phyloP scores from a whole-genome alignment of 2,888 invertebrate genomes.

The Lasioglossum leucozonium region DNA sequence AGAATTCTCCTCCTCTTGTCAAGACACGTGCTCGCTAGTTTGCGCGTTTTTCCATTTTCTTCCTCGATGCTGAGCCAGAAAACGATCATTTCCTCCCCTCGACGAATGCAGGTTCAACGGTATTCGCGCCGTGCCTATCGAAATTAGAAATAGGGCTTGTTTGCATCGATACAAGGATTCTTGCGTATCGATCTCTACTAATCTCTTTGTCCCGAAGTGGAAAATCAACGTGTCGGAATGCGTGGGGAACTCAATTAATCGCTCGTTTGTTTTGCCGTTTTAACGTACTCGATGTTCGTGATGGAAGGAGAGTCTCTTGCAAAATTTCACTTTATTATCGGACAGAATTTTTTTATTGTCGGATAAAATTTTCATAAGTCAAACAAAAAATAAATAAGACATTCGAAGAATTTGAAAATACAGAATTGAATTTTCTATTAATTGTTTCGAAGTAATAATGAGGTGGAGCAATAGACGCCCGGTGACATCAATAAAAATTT shows the following conservation, averaged over 20 bases:
- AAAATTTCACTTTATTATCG: not conserved
- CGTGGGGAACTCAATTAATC: not conserved
- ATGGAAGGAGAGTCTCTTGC: not conserved
- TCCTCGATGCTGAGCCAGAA: conserved; percentile 71
- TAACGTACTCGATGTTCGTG: not conserved
- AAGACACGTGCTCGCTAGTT: conserved; percentile 75
- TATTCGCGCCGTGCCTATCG: conserved; percentile 83
- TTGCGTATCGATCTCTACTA: conserved; percentile 51
- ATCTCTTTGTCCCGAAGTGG: not conserved
- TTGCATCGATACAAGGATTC: conserved; percentile 61
- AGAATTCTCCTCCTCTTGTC: conserved; percentile 77
- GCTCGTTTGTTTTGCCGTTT: not conserved
- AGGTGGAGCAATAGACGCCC: not conserved
- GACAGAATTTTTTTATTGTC: no score
- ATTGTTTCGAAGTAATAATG: not conserved
- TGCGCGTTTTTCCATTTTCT: conserved; percentile 72
- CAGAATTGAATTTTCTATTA: not conserved
- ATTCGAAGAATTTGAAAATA: not conserved
- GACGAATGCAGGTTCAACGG: conserved; percentile 81
- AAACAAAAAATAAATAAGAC: not conserved
- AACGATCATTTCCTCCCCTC: conserved; percentile 73
- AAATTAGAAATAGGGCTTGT: conserved; percentile 70
- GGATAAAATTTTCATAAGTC: not conserved
- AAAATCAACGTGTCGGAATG: not conserved
- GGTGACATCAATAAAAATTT: not conserved